Evolutionary conservation across 2,113 vertebrate genomes (phyloP).

Genomic region (Campylomormyrus tamandua): DNA sequence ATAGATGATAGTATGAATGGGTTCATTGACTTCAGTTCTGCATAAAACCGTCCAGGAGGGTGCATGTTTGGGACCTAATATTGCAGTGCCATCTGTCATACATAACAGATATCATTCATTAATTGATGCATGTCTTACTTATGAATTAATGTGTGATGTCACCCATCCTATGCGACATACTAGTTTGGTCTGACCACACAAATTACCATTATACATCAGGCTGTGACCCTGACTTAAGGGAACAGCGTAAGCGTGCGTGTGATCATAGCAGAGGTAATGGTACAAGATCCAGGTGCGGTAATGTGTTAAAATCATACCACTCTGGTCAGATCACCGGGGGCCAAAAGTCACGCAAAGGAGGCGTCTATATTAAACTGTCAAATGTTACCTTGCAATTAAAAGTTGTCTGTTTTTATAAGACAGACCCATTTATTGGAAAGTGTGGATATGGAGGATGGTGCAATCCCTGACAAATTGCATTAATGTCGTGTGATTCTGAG

Average conservation of each 20-base stretch:
- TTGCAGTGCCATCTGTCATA: background rate
- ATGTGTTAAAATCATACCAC: background rate
- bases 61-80: background rate
- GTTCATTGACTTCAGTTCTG: background rate
- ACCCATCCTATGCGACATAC: background rate
- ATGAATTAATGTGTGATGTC: background rate
- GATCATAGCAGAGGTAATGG: background rate
- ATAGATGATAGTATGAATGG: background rate
- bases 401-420: background rate
- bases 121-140: background rate
- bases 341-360: background rate
- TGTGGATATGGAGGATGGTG: background rate
- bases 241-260: background rate
- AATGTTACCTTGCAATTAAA: background rate
- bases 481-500: background rate
- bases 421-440: background rate
- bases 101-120: background rate
- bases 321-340: background rate
- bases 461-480: slow-evolving; percentile 14
- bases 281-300: background rate
- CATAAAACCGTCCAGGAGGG: background rate
- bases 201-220: background rate
- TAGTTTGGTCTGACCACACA: background rate
- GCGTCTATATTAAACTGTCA: background rate
- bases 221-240: background rate